These are phyloP conservation scores for Callimorpha dominula DNA, from an alignment of 2,888 invertebrate genomes.

Conservation along the genomic window DNA sequence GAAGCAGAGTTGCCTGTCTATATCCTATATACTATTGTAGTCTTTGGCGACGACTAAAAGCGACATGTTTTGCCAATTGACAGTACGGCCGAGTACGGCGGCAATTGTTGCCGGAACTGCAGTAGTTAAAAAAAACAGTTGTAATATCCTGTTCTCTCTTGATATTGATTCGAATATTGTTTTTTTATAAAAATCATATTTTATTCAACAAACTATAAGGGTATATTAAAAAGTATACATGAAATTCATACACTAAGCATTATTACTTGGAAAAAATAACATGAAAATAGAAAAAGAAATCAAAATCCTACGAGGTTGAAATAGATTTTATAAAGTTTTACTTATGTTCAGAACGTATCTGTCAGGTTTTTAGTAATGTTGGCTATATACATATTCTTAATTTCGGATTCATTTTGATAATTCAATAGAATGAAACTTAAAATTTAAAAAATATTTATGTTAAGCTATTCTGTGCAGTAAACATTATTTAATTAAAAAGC, in stretches of 20 bases:
- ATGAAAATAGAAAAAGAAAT: neutral
- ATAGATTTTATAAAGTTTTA: neutral
- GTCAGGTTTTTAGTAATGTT: neutral
- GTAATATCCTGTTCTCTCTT: slow-evolving; percentile 68
- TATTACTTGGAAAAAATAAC: neutral
- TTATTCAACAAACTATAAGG: neutral
- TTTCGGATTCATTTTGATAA: slow-evolving; percentile 6
- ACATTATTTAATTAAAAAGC: neutral
- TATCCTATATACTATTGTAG: too few species aligned
- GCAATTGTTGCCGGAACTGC: slow-evolving; percentile 82
- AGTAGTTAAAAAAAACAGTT: slow-evolving; percentile 58
- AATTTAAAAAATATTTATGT: neutral
- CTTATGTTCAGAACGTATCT: slow-evolving; percentile 4
- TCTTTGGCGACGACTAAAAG: slow-evolving; percentile 54
- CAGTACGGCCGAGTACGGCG: slow-evolving; percentile 80
- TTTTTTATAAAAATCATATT: neutral
- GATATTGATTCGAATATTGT: neutral
- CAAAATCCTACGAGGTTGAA: neutral
- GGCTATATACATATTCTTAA: neutral
- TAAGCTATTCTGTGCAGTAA: neutral
- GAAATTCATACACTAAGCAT: neutral
- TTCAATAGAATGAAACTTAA: neutral
- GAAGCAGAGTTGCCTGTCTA: too few species aligned
- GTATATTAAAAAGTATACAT: neutral
- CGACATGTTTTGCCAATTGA: slow-evolving; percentile 78